These are phyloP conservation scores for Paedocypris sp. DNA, from an alignment of 2,113 vertebrate species.

Conservation along the genomic window DNA sequence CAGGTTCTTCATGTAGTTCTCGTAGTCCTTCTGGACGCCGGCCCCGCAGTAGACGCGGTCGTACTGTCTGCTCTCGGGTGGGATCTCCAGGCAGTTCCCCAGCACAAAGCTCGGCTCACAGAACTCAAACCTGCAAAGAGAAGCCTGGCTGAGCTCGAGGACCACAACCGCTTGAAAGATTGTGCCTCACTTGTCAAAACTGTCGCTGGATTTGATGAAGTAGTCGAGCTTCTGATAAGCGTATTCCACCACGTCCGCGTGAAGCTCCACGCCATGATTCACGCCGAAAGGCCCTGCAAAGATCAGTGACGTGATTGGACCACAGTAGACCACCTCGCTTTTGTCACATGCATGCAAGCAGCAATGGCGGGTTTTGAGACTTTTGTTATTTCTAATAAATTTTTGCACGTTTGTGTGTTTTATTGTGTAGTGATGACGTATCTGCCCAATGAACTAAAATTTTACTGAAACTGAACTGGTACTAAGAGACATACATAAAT, in stretches of 20 bases:
- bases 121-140: constrained; percentile 78
- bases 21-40: constrained; percentile 87
- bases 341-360: too few relatives aligned
- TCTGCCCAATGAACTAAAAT: too few relatives aligned
- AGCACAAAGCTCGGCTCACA: constrained; percentile 89
- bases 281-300: constrained; percentile 83
- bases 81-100: constrained; percentile 91
- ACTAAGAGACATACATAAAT: too few relatives aligned
- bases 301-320: not conserved
- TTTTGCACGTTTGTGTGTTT: too few relatives aligned
- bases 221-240: constrained; percentile 87
- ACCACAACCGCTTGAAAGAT: not conserved
- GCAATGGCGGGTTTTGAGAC: too few relatives aligned
- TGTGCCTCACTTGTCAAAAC: constrained; percentile 83
- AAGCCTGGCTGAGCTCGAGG: not conserved
- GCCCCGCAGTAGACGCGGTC: constrained; percentile 94
- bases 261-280: constrained; percentile 90
- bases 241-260: constrained; percentile 86
- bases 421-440: too few relatives aligned
- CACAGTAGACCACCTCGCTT: too few relatives aligned
- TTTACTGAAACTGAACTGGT: too few relatives aligned
- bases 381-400: too few relatives aligned
- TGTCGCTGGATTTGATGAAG: constrained; percentile 92
- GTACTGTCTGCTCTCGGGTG: constrained; percentile 79
- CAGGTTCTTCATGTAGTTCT: constrained; percentile 92